Evolutionary conservation across 2,113 vertebrate genomes (phyloP).

Genomic region (Ariopsis seemanni): DNA sequence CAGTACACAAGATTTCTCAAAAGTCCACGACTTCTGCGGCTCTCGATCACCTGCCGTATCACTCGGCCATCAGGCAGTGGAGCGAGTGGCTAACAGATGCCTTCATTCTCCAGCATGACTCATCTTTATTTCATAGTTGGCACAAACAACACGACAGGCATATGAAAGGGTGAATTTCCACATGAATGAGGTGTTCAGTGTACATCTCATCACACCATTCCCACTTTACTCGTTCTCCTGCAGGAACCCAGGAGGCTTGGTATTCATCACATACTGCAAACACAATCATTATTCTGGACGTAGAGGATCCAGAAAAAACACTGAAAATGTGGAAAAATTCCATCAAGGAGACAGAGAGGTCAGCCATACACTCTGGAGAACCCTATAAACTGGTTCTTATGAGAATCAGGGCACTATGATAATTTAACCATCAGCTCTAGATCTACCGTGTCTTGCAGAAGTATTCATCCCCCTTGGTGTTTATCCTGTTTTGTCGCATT

Average conservation of each 20-base stretch:
- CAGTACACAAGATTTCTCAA: not conserved
- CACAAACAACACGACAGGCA: conserved; percentile 58
- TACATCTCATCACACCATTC: not conserved
- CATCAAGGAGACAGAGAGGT: no score
- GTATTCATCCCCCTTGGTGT: no score
- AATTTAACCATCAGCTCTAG: no score
- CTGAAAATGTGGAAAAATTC: no score
- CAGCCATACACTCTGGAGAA: no score
- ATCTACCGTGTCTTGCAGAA: no score
- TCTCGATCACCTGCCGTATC: not conserved
- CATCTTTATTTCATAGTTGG: conserved; percentile 72
- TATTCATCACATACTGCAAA: not conserved
- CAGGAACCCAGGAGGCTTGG: not conserved
- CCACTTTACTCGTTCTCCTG: not conserved
- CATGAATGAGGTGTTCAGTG: conserved; percentile 61
- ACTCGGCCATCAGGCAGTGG: no score
- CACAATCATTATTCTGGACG: not conserved
- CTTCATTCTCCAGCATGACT: conserved; percentile 60
- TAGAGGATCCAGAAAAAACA: not conserved
- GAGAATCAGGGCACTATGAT: no score
- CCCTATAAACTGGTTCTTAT: no score
- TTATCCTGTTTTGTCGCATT: no score
- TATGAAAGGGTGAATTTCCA: conserved; percentile 72
- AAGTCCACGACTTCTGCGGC: not conserved
- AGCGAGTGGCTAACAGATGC: conserved; percentile 25